Base-by-base conservation (phyloP, 2,888 invertebrate genomes). In the Nipponacmea schrenckii region DNA sequence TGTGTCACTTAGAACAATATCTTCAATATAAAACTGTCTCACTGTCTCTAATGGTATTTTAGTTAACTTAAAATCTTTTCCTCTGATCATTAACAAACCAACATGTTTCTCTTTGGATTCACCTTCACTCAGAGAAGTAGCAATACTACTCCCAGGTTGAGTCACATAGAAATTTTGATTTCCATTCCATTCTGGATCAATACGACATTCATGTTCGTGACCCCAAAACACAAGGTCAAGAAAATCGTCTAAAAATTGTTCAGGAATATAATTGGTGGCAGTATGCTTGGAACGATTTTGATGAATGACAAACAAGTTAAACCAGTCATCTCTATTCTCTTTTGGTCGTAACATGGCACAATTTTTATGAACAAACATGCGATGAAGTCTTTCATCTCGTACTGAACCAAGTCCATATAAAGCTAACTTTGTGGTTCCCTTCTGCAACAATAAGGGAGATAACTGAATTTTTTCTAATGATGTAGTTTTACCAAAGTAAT, bases 141-240 rank as follows among this genome's bases (percentile, higher is more conserved):
- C 97, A 0, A 99, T 94, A 0, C 97, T 94, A 85, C 97, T 95
- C 14, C 89, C 89, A 90, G 89, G 89, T 79, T 91, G 91, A 26
- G 88, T 88, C 31, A 91, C 88, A 80, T 86, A 91, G 76, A 91
- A 90, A 26, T 87, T 84, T 76, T 89, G 86, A 68, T 83, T 71
- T 67, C 84, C 81, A 74, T 89, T 89, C 81, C 84, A 88, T 70
- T 93, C 93, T 2, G 94, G 94, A 0, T 91, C 90, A 67, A 96
- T 93, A 75, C 93, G 82, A 78, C 90, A 91, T 70, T 90, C 97
- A 88, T 99, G 99, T 87, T 99, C 99, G 87, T 99, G 99, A 0
- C 99, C 99, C 99, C 99, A 99, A 69, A 99, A 90, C 12, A 98
- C 93, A 27, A 99, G 90, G 89, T 98, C 93, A 45, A 99, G 90